Evolutionary conservation across 2,888 invertebrate genomes (phyloP).

Genomic region (Chaitophorus viminalis): DNA sequence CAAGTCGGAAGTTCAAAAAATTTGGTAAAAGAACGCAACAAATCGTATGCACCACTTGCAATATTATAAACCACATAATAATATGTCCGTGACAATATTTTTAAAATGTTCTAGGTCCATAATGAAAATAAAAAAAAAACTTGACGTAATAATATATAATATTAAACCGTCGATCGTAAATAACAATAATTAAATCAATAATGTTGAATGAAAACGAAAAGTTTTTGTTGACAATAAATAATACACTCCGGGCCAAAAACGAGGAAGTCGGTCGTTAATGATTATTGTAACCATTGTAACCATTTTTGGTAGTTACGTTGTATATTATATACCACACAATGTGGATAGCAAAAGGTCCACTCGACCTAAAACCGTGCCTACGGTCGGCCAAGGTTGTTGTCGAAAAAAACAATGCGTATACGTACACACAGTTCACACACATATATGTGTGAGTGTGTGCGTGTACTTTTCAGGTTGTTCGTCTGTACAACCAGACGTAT

Average conservation of each 20-base stretch:
- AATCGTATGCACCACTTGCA: too few species aligned
- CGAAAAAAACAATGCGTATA: conserved; percentile 19
- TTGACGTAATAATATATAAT: too few species aligned
- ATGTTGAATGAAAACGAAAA: neutral
- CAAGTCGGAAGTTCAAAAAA: too few species aligned
- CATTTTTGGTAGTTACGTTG: neutral
- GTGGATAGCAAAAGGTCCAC: neutral
- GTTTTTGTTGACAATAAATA: neutral
- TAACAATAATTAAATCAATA: neutral
- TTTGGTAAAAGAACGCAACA: too few species aligned
- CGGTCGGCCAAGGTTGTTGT: conserved; percentile 16
- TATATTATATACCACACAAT: neutral
- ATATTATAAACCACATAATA: too few species aligned
- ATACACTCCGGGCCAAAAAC: neutral
- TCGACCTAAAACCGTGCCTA: conserved; percentile 13
- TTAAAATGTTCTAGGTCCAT: too few species aligned
- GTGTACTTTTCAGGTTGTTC: neutral
- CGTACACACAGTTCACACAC: conserved; percentile 1
- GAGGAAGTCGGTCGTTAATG: conserved; percentile 12
- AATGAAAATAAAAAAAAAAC: too few species aligned
- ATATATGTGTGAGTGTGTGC: too few species aligned
- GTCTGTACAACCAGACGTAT: neutral
- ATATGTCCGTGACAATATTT: too few species aligned
- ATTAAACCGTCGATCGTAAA: too few species aligned
- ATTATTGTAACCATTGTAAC: neutral